These are phyloP conservation scores for Acrocyrtus sp. DNA, from an alignment of 2,888 invertebrate genomes.

Conservation along the genomic window DNA sequence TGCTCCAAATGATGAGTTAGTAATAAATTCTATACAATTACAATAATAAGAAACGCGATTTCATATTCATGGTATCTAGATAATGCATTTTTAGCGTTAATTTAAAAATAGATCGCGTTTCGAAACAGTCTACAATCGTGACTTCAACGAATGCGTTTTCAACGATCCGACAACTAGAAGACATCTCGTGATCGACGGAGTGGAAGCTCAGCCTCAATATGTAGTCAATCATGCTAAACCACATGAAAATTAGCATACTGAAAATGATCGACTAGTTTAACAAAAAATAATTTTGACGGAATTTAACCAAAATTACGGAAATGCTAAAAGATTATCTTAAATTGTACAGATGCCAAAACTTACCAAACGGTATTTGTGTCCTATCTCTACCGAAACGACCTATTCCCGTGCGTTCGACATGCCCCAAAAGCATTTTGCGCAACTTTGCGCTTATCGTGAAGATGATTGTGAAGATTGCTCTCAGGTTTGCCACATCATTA, in stretches of 20 bases:
- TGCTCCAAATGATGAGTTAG: slow-evolving; percentile 55
- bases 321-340: slow-evolving; percentile 2
- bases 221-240: no score
- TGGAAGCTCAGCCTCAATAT: slow-evolving; percentile 53
- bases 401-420: slow-evolving; percentile 61
- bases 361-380: slow-evolving; percentile 59
- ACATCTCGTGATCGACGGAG: slow-evolving; percentile 56
- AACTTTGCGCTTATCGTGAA: no score
- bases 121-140: slow-evolving; percentile 60
- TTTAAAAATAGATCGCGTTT: slow-evolving; percentile 53
- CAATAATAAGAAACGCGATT: no score
- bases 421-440: slow-evolving; percentile 54
- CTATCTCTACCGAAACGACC: slow-evolving; percentile 61
- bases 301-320: no score
- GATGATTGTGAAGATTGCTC: no score
- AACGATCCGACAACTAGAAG: slow-evolving; percentile 41
- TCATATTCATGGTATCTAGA: no score
- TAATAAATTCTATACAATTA: background rate
- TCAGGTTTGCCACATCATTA: no score
- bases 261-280: no score
- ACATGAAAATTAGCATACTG: no score
- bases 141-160: slow-evolving; percentile 52
- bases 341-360: slow-evolving; percentile 8
- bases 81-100: no score
- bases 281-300: no score